Conservation (phyloP, 2,113 vertebrate genomes). For the Panthera tigris region DNA sequence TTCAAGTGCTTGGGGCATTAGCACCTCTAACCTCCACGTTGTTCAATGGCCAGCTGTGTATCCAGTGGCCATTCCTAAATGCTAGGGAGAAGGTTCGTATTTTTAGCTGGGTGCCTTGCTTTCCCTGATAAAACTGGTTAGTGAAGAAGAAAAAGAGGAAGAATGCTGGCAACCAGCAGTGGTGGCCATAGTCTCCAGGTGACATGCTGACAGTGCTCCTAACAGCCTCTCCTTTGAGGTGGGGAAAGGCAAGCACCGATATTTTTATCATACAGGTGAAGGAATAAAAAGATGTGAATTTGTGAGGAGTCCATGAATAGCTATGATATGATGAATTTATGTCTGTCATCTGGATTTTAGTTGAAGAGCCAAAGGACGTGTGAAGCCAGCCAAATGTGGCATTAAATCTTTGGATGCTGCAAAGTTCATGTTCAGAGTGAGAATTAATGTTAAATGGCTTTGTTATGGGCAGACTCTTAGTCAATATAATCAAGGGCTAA, state of each 20-base stretch:
- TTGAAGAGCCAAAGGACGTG: background rate
- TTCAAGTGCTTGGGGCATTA: no score
- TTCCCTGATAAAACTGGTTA: background rate
- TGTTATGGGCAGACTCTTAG: background rate
- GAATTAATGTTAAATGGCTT: background rate
- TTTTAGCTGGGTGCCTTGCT: background rate
- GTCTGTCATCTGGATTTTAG: background rate
- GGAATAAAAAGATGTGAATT: background rate
- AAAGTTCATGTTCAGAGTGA: background rate
- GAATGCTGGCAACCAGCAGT: background rate
- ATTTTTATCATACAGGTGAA: background rate
- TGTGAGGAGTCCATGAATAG: background rate
- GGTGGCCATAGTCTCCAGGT: background rate
- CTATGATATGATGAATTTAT: background rate
- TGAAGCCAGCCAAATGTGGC: background rate
- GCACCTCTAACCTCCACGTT: no score
- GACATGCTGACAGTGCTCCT: accelerated
- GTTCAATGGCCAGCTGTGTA: no score
- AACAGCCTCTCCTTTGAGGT: background rate
- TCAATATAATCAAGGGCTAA: background rate
- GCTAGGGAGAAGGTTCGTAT: background rate
- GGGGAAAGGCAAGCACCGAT: background rate
- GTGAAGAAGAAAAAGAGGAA: background rate
- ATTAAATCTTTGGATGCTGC: background rate
- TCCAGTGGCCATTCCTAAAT: background rate